Percentiles rank a stretch among this genome's conserved stretches.
Evolutionary conservation across 2,888 invertebrate species (phyloP).

Genomic region (Chalcosyrphus nemorum): DNA sequence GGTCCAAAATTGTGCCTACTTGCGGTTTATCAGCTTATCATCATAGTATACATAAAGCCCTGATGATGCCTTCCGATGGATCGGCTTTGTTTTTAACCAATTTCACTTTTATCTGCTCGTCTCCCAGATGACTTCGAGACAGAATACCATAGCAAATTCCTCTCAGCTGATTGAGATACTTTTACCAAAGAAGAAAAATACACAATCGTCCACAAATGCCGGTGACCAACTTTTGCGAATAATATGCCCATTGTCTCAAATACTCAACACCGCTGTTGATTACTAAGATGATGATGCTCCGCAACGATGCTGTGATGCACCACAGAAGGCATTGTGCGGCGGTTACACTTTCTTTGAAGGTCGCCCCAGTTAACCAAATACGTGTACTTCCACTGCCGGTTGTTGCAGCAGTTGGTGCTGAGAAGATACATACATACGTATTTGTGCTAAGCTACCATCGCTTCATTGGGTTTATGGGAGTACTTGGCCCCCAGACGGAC

Average conservation of each 20-base stretch:
- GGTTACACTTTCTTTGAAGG: conserved; percentile 73
- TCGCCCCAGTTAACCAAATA: conserved; percentile 73
- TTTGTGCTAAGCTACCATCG: conserved; percentile 18
- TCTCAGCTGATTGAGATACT: conserved; percentile 60
- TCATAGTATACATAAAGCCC: conserved; percentile 33
- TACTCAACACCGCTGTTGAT: conserved; percentile 28
- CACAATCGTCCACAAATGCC: not conserved
- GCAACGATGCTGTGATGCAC: conserved; percentile 14
- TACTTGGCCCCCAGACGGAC: conserved; percentile 29
- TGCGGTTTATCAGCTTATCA: conserved; percentile 38
- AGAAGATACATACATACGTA: too few relatives aligned
- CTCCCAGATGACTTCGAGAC: conserved; percentile 23
- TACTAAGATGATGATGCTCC: conserved; percentile 20
- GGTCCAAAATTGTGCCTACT: not conserved
- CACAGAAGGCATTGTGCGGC: conserved; percentile 30
- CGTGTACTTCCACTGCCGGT: conserved; percentile 62
- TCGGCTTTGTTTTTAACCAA: conserved; percentile 4
- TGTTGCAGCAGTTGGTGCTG: conserved; percentile 22
- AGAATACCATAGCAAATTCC: conserved; percentile 29
- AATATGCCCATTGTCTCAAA: conserved; percentile 63
- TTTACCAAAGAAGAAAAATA: conserved; percentile 40
- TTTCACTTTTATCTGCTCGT: conserved; percentile 49
- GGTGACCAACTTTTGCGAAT: conserved; percentile 67
- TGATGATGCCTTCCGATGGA: not conserved
- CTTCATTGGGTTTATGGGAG: conserved; percentile 43